These are phyloP conservation scores for Adelphocoris suturalis DNA, from an alignment of 2,888 invertebrate species.

Conservation along the genomic window DNA sequence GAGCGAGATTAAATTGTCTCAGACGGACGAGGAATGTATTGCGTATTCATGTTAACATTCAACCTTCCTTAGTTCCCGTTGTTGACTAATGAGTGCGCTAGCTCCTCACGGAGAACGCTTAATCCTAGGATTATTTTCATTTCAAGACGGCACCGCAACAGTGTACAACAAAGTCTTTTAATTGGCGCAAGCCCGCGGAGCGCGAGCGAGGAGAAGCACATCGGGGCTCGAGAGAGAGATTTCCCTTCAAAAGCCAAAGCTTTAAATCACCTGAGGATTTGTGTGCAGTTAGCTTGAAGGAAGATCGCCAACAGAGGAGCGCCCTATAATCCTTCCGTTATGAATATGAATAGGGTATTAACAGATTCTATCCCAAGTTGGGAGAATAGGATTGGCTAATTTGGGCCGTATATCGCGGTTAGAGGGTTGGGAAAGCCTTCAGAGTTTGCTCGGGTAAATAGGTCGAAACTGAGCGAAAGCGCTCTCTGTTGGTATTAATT, in stretches of 20 bases:
- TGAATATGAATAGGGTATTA: constrained; percentile 71
- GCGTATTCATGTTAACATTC: too few species aligned
- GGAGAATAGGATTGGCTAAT: constrained; percentile 70
- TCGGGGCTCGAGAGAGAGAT: constrained; percentile 43
- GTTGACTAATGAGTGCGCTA: not conserved
- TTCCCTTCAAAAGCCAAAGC: constrained; percentile 47
- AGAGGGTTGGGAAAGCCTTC: constrained; percentile 44
- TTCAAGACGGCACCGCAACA: not conserved
- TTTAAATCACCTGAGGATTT: constrained; percentile 70
- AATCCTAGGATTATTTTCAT: constrained; percentile 20
- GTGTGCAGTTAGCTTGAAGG: constrained; percentile 61
- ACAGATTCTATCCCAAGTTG: constrained; percentile 69
- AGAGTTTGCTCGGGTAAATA: constrained; percentile 65
- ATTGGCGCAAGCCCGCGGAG: constrained; percentile 26
- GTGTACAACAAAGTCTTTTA: constrained; percentile 26
- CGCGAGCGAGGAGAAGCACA: not conserved
- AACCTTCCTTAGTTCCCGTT: not conserved
- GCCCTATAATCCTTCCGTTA: constrained; percentile 64
- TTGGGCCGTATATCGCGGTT: constrained; percentile 71
- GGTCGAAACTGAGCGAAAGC: constrained; percentile 64
- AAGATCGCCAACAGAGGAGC: constrained; percentile 60
- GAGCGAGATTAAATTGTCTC: too few species aligned
- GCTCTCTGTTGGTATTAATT: constrained; percentile 59
- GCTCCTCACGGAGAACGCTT: not conserved
- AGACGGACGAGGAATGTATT: too few species aligned